A percentile compares a stretch with the other conserved stretches of the same genome.
These are phyloP conservation scores for Proteles cristata DNA, from an alignment of 2,113 vertebrate species.

Conservation along the genomic window DNA sequence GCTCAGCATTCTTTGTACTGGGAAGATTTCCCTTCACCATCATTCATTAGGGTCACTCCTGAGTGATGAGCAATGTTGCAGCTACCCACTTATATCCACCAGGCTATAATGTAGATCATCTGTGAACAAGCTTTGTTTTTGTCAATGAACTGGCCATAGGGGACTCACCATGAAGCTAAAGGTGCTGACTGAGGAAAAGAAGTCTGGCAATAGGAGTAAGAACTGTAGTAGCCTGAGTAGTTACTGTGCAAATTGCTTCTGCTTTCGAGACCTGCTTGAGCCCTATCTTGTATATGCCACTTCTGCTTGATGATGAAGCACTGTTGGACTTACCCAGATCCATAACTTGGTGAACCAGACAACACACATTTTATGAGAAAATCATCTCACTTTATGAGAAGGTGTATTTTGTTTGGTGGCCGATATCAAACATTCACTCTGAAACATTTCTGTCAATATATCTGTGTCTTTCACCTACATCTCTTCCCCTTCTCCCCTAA, in stretches of 20 bases:
- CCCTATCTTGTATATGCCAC: no score
- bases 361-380: not conserved
- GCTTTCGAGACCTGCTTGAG: not conserved
- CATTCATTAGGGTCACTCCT: not conserved
- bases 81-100: not conserved
- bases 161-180: not conserved
- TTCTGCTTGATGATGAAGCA: not conserved
- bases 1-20: not conserved
- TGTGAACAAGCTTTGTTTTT: not conserved
- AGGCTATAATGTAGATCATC: not conserved
- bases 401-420: not conserved
- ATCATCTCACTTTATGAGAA: not conserved
- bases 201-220: not conserved
- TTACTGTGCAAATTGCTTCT: not conserved
- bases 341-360: not conserved
- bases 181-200: not conserved
- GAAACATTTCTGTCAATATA: no score
- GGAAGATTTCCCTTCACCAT: not conserved
- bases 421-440: no score
- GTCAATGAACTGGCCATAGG: not conserved
- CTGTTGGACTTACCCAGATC: not conserved
- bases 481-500: not conserved
- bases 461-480: not conserved
- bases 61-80: not conserved
- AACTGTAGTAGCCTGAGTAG: not conserved